phyloP scores from a whole-genome alignment of 2,888 invertebrate genomes.

The Liopterus haemorrhoidalis region DNA sequence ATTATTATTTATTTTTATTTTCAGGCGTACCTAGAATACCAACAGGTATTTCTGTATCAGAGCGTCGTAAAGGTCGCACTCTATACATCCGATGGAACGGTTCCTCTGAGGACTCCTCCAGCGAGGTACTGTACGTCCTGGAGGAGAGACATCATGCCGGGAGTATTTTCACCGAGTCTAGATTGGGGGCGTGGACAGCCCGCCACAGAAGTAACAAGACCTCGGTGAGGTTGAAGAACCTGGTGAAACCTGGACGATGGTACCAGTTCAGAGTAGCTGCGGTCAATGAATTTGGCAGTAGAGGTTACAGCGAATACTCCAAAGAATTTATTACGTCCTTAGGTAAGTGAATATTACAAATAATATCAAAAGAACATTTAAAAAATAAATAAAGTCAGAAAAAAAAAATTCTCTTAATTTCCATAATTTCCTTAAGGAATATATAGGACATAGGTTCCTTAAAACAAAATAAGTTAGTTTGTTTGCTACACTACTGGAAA shows the following conservation, averaged over 20 bases:
- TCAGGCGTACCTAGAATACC: slow-evolving; percentile 60
- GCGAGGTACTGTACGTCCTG: slow-evolving; percentile 53
- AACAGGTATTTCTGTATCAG: slow-evolving; percentile 53
- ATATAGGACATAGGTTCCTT: no score
- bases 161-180: slow-evolving; percentile 56
- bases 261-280: slow-evolving; percentile 75
- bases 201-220: slow-evolving; percentile 51
- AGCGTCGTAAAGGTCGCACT: slow-evolving; percentile 49
- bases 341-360: slow-evolving; percentile 40
- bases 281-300: slow-evolving; percentile 63
- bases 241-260: slow-evolving; percentile 66
- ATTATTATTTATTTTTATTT: slow-evolving; percentile 31
- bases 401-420: no score
- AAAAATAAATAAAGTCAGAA: no score
- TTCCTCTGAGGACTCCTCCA: slow-evolving; percentile 46
- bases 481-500: no score
- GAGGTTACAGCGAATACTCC: slow-evolving; percentile 62
- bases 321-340: slow-evolving; percentile 53
- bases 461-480: no score
- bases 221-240: slow-evolving; percentile 50
- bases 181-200: slow-evolving; percentile 61
- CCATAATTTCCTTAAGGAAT: no score
- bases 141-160: slow-evolving; percentile 68
- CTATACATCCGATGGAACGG: slow-evolving; percentile 45
- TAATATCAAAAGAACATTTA: no score